Conservation (phyloP, 2,888 invertebrate species). For the Harpalus rubripes region DNA sequence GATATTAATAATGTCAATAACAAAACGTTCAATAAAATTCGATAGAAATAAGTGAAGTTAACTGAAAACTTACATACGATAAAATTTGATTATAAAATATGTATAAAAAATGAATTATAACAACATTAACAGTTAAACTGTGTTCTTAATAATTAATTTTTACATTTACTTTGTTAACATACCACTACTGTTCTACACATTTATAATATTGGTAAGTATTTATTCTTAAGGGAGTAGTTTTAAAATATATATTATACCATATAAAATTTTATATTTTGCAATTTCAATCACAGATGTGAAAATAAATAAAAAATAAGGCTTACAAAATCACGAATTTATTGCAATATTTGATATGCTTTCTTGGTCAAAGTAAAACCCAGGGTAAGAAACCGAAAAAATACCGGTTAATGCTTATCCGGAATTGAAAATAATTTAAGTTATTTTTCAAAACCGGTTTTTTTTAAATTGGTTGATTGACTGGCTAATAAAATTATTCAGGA, state of each 20-base stretch:
- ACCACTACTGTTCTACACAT: constrained; percentile 8
- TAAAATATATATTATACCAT: constrained; percentile 33
- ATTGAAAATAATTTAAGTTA: too few relatives aligned
- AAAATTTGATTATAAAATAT: constrained; percentile 10
- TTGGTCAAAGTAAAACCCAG: constrained; percentile 25
- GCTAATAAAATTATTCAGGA: too few relatives aligned
- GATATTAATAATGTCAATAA: constrained; percentile 42
- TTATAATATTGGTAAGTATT: constrained; percentile 46
- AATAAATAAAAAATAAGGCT: constrained; percentile 44
- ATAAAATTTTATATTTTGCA: constrained; percentile 4
- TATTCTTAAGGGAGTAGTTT: constrained; percentile 25
- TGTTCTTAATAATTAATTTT: constrained; percentile 15
- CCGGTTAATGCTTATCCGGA: too few relatives aligned
- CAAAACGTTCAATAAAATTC: constrained; percentile 48
- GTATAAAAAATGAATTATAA: constrained; percentile 1
- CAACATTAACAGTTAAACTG: constrained; percentile 13
- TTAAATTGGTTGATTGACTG: too few relatives aligned
- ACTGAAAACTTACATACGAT: constrained; percentile 35
- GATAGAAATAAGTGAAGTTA: constrained; percentile 39
- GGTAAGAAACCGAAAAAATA: not conserved
- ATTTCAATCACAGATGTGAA: constrained; percentile 27
- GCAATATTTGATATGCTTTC: constrained; percentile 37
- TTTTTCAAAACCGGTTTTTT: too few relatives aligned
- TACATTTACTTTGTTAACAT: constrained; percentile 24
- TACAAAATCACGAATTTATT: constrained; percentile 44